A percentile compares a stretch with the other conserved stretches of the same genome.
These are phyloP conservation scores for Buteo buteo DNA, from an alignment of 2,113 vertebrate genomes.

Conservation along the genomic window DNA sequence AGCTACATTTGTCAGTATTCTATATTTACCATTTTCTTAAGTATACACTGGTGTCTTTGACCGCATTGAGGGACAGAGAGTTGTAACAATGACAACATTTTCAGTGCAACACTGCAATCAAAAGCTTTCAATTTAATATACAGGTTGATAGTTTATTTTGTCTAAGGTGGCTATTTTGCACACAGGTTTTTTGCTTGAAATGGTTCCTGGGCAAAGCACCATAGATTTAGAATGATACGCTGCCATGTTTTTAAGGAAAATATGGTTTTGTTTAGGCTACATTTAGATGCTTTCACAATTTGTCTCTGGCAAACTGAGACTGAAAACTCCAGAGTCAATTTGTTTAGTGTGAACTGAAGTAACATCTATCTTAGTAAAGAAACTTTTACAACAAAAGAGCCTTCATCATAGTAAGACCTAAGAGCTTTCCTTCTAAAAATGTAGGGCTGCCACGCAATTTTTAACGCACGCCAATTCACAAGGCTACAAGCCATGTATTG, in stretches of 20 bases:
- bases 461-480: not conserved
- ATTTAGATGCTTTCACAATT: conserved; percentile 58
- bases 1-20: not conserved
- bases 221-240: not conserved
- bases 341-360: conserved; percentile 43
- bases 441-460: not conserved
- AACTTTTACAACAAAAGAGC: not conserved
- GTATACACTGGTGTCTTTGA: not conserved
- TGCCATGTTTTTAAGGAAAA: conserved; percentile 46
- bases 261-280: conserved; percentile 60
- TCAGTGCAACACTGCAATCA: not conserved
- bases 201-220: conserved; percentile 17
- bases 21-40: not conserved
- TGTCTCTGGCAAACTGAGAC: conserved; percentile 29
- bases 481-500: conserved; percentile 28
- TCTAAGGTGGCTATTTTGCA: conserved; percentile 3
- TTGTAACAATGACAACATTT: not conserved
- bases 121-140: not conserved
- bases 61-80: not conserved
- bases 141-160: conserved; percentile 6
- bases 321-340: conserved; percentile 33
- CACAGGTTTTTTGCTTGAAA: not conserved
- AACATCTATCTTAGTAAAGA: conserved; percentile 22
- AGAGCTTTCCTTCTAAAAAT: conserved; percentile 1
- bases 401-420: not conserved